Conservation (phyloP, 1,140 invertebrate species). For the Brachionus calyciflorus region DNA sequence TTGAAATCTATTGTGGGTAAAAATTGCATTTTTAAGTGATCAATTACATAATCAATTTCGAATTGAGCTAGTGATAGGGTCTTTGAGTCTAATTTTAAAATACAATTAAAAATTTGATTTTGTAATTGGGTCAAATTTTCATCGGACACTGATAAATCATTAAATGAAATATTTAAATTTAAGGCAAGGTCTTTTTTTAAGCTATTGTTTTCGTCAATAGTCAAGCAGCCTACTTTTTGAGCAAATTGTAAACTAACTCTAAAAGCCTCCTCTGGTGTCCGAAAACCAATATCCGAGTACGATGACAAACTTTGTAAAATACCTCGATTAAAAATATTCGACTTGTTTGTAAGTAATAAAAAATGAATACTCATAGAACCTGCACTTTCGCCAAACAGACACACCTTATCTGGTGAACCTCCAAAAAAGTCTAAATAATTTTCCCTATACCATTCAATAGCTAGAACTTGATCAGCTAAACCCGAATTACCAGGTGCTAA, state of each 20-base stretch:
- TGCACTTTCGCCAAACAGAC: constrained; percentile 52
- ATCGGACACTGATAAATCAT: background rate
- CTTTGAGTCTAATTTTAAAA: background rate
- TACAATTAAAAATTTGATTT: constrained; percentile 1
- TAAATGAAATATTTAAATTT: background rate
- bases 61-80: constrained; percentile 4
- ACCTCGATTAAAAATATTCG: constrained; percentile 8
- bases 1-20: constrained; percentile 25
- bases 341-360: constrained; percentile 1
- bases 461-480: constrained; percentile 79
- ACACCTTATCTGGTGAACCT: constrained; percentile 50
- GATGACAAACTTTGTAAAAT: constrained; percentile 34
- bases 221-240: background rate
- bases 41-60: constrained; percentile 29
- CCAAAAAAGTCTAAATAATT: constrained; percentile 52
- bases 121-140: background rate
- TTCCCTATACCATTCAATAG: constrained; percentile 71
- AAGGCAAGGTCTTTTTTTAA: background rate
- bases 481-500: constrained; percentile 63
- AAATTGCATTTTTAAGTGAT: constrained; percentile 44
- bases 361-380: constrained; percentile 37
- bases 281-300: constrained; percentile 14
- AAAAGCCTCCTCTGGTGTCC: constrained; percentile 3
- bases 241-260: background rate
- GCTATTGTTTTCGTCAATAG: background rate